Evolutionary conservation across 1,140 invertebrate species (phyloP), one percentile per base, ranked within the genome.

Genomic region (Orius insidiosus): DNA sequence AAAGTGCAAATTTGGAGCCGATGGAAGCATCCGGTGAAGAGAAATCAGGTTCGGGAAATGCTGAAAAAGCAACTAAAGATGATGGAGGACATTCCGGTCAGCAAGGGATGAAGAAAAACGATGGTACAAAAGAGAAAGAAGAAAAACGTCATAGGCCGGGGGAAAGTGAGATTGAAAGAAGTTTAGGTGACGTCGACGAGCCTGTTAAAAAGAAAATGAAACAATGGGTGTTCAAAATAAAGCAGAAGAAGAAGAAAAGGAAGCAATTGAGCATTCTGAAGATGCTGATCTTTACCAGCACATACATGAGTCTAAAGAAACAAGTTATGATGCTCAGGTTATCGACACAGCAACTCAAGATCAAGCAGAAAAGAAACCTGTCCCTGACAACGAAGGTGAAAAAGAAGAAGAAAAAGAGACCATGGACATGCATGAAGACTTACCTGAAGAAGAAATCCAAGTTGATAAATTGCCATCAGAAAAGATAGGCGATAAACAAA

Each of bases 221-320:
- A 81, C 68, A 5, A 62, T 76, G 14, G 68, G 70, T 45, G 56
- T 59, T 13, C 61, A 68, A 46, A 63, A 62, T 47, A 52, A 63
- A 16, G 55, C 42, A n/a, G 51, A 62, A 46, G 57, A 59, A 13
- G 55, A 64, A 45, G 61, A 74, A 9, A 63, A 68, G 9, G 62
- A 63, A n/a, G 58, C 63, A 3, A 55, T 62, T 10, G 56, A 68
- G 5, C 58, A 69, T 6, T 60, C 70, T 5, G 55, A 59, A 34
- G 68, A 72, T 18, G 68, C 76, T 2, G 80, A 87, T 39, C 67
- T 80, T 35, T 93, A 81, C 61, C 78, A 93, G 62, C 89, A 94
- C 60, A 76, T 94, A 1, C 77, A 81, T 53, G 75, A 88, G 53
- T 71, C 82, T 0, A 76, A 80, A 47, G 73, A 76, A 13, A 48